Evolutionary conservation across 1,140 invertebrate genomes (phyloP), one percentile per base, ranked within the genome.

Genomic region (Tetranychus cinnabarinus): DNA sequence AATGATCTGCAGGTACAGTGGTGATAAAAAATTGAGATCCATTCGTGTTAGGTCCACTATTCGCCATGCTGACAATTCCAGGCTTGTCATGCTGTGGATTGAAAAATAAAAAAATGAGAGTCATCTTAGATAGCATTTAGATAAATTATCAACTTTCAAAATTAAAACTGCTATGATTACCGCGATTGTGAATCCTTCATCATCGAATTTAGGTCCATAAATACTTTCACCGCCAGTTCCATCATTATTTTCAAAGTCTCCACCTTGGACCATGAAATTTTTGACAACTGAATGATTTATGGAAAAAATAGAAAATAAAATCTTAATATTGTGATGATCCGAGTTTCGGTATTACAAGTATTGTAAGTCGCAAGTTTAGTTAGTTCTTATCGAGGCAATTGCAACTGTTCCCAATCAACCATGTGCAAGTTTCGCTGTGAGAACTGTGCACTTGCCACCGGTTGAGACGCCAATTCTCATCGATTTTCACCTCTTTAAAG

Each of bases 21-120:
- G 86, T 88, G 6, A 95, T 75, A 66, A 93, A 95, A 74, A 96
- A 95, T 74, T 97, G 92, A 48, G 89, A 95, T 36, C 91, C 89
- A 77, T 97, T 97, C 33, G 86, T 84, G 71, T 95, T 89, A 7
- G 86, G 78, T 2, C 90, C 90, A 15, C 86, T 89, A 74, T 93
- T 93, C 0, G 88, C 88, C 88, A 93, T 93, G 64, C 87, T 88
- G 2, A 96, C 72, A 4, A 84, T 77, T 3, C 78, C 78, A 37
- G 78, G 77, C 36, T 76, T 72, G 72, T 76, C 77, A 68, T 80
- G 79, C 67, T 76, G 73, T 47, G 1, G 46, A 47, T 10, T n/a
- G n/a, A 47, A 12, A n/a, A 47, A n/a, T 15, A 62, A 62, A 62
- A 77, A 66, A 56, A 74, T 47, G 23, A 23, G 23, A 23, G 23